Base-by-base conservation (phyloP, 2,113 vertebrate genomes). In the Prietella phreatophila region DNA sequence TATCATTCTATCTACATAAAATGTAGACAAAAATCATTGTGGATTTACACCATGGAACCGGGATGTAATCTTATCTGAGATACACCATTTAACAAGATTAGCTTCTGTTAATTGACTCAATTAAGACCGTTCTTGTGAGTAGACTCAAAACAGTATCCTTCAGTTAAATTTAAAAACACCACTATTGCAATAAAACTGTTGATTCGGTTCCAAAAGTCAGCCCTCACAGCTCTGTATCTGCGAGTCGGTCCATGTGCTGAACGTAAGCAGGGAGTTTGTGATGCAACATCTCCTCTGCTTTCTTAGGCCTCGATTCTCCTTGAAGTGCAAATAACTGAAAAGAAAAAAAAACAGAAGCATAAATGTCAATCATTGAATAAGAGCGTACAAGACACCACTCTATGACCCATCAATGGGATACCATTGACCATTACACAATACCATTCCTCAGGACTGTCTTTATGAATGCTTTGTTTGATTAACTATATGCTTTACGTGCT, bases 201-300 rank as follows among this genome's bases (percentile, higher is more conserved):
- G 73, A 89, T 83, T 89, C 86, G 83, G 60, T 60, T 91, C 47
- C 60, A 69, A 87, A 79, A 88, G 78, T 84, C 22, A 36, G 86
- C 86, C 89, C 96, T 99, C 95, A 99, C 98, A 99, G 96, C 93
- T 99, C 97, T 7, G 97, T 97, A 94, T 99, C 98, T 88, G 97
- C 98, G 2, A 99, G 95, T 4, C 97, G 97, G 94, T 99, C 98
- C 97, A 98, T 99, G 92, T 96, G 97, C 93, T 97, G 97, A 86
- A 99, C 97, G 0, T 99, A 99, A 0, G 95, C 88, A 15, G 98
- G 98, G 89, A 99, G 92, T 82, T 95, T 98, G 94, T 99, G 98
- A 75, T 97, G 97, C 17, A 95, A 91, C 86, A 93, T 90, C 58
- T 96, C 95, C 67, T 94, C 95, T 10, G 95, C 96, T 90, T 93